phyloP scores from a whole-genome alignment of 2,113 vertebrate genomes.

The Lichenostomus cassidix region DNA sequence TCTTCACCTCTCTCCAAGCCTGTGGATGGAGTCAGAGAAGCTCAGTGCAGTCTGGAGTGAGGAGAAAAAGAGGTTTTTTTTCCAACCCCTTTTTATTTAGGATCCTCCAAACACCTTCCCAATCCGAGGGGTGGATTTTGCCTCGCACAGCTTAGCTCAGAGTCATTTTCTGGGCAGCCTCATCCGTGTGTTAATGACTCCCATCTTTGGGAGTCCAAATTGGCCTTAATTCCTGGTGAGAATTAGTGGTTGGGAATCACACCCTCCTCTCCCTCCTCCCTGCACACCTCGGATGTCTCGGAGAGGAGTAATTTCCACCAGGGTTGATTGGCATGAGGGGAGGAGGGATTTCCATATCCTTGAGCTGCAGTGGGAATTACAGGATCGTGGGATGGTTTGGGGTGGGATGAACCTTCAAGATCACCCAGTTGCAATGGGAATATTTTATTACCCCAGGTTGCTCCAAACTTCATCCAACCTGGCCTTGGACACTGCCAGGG shows the following conservation, averaged over 20 bases:
- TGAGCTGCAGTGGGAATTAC: not conserved
- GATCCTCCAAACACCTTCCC: not conserved
- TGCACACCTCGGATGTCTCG: accelerated
- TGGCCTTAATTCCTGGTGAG: not conserved
- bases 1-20: not conserved
- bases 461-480: not conserved
- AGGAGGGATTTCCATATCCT: not conserved
- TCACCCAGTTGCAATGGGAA: not conserved
- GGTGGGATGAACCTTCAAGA: not conserved
- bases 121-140: not conserved
- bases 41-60: not conserved
- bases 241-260: not conserved
- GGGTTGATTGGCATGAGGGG: accelerated
- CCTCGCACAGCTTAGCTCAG: accelerated
- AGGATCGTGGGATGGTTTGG: not conserved
- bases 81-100: not conserved
- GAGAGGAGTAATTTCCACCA: not conserved
- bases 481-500: not conserved
- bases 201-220: accelerated
- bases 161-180: not conserved
- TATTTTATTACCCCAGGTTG: not conserved
- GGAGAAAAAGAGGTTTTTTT: not conserved
- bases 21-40: not conserved
- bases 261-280: not conserved
- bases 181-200: not conserved